Evolutionary conservation across 2,797 vertebrate genomes (phyloP).

Genomic region (Syngnathus rostellatus): DNA sequence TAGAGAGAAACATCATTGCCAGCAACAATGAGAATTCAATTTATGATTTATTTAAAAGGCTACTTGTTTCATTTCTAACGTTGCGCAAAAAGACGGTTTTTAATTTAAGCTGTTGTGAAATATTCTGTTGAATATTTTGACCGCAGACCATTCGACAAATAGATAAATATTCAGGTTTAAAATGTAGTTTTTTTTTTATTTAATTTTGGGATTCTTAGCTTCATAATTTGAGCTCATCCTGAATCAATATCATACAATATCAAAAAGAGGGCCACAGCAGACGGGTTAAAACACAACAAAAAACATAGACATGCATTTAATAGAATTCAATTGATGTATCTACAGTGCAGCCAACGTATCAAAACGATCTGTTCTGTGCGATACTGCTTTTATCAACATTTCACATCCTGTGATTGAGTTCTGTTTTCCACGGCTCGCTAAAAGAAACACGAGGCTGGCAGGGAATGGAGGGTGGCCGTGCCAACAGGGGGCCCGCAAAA

Average conservation of each 20-base stretch:
- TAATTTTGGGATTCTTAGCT: not conserved
- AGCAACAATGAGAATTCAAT: too few species aligned
- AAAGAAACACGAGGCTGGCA: conserved; percentile 20
- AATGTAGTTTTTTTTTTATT: not conserved
- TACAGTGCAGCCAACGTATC: not conserved
- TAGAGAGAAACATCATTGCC: not conserved
- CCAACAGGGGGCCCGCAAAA: not conserved
- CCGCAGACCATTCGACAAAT: not conserved
- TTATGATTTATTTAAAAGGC: too few species aligned
- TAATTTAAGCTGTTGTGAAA: too few species aligned
- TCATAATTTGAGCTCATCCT: not conserved
- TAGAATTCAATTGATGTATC: not conserved
- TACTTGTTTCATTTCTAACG: too few species aligned
- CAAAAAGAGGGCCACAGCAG: not conserved
- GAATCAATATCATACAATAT: not conserved
- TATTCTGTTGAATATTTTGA: too few species aligned
- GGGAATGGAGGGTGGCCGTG: not conserved
- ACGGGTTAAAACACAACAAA: not conserved
- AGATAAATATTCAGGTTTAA: not conserved
- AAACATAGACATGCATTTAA: not conserved
- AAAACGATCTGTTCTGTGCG: not conserved
- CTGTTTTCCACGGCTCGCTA: conserved; percentile 11
- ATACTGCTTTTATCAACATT: not conserved
- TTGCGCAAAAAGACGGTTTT: too few species aligned
- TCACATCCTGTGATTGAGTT: not conserved